These are phyloP conservation scores for Parazoanthus swiftii DNA, from an alignment of 92 coral and sea anemone species.

Conservation along the genomic window DNA sequence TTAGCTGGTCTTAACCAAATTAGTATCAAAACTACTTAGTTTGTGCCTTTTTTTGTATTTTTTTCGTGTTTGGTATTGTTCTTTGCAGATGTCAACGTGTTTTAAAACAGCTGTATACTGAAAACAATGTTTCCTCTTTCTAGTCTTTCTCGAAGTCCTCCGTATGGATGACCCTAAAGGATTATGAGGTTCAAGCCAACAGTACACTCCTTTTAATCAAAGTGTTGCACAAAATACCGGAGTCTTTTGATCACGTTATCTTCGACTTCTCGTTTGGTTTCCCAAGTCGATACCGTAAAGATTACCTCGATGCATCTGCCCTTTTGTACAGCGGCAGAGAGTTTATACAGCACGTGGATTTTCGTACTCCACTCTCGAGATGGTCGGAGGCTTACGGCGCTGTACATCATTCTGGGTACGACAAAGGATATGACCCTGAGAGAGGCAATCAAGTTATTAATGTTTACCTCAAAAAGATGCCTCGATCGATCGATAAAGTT, in stretches of 20 bases:
- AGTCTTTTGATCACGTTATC: conserved; percentile 29
- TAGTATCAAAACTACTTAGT: too few relatives aligned
- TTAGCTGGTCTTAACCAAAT: too few relatives aligned
- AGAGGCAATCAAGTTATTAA: conserved; percentile 16
- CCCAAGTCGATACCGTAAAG: conserved; percentile 1
- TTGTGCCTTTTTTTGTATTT: too few relatives aligned
- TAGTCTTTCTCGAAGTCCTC: too few relatives aligned
- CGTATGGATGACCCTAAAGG: background rate
- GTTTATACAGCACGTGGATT: conserved; percentile 2
- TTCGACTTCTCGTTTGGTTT: conserved; percentile 33
- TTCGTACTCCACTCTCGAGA: background rate
- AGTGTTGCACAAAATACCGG: conserved; percentile 13
- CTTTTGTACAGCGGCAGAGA: conserved; percentile 6
- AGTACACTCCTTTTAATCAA: conserved; percentile 24
- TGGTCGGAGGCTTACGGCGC: background rate
- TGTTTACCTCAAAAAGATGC: conserved; percentile 5
- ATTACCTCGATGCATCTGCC: conserved; percentile 32
- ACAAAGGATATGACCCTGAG: background rate
- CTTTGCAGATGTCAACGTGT: too few relatives aligned
- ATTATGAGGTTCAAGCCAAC: conserved; percentile 3
- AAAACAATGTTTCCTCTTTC: background rate
- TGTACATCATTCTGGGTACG: background rate
- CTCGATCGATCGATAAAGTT: conserved; percentile 2
- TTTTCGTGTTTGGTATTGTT: too few relatives aligned
- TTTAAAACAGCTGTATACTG: too few relatives aligned